Evolutionary conservation across 1,140 invertebrate genomes (phyloP), one percentile per base, ranked within the genome.

Genomic region (Caerostris extrusa): DNA sequence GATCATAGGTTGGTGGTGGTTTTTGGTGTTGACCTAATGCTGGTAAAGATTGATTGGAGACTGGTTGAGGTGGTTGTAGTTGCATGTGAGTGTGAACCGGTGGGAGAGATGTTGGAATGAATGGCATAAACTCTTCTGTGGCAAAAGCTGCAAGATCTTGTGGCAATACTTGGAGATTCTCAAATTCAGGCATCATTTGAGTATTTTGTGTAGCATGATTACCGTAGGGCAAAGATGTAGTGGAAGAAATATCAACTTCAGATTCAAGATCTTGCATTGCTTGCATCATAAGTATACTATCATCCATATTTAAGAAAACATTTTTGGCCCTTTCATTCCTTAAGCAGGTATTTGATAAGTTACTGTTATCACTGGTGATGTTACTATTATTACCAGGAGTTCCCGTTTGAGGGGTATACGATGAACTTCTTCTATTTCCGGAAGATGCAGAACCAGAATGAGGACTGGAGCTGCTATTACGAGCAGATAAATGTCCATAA

Each of bases 401-500:
- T 34, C 83, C 69, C 0, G 93, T 67, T n/a, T 85, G 56, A 58
- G 67, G 89, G 5, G 85, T 91, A 50, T 61, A 77, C 34, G 85
- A 88, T 7, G 67, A 60, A 77, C 94, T 92, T 10, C 88, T 55
- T 17, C 91, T 69, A 17, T 90, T 85, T 34, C 89, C 88, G 7
- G 88, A 90, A 34, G 90, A 94, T 12, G n/a, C 58, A 10, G 94
- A 94, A 56, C 93, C 94, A 34, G 86, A 92, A 50, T 81, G 50
- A 34, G 90, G 93, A 94, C 94, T 95, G 57, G 83, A 90, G 56
- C 94, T 94, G 55, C 94, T 94, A 34, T 94, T 96, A 97, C 98
- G 98, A 95, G 98, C 98, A 88, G 98, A 98, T 94, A 99, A 97
- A 96, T 99, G 98, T 17, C 98, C 98, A 96, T 99, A 99, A 92